phyloP scores from a whole-genome alignment of 2,113 vertebrate genomes.

The Falcunculus frontatus region DNA sequence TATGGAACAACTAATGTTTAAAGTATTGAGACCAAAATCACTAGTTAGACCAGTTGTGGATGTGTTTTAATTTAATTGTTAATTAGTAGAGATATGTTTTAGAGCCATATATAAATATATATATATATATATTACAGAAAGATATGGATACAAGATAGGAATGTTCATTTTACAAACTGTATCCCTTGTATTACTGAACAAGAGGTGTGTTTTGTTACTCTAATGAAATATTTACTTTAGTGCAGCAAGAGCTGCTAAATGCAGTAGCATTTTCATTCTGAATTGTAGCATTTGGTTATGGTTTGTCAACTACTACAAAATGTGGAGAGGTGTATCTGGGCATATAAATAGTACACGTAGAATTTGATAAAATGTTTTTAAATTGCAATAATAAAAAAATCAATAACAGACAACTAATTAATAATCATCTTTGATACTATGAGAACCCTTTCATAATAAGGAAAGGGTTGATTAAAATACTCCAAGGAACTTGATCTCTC shows the following conservation, averaged over 20 bases:
- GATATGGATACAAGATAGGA: conserved; percentile 50
- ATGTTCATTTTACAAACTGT: conserved; percentile 24
- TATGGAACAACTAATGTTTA: conserved; percentile 65
- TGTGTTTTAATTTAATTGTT: conserved; percentile 76
- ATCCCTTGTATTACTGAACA: conserved; percentile 11
- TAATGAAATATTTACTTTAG: background rate
- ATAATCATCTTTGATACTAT: background rate
- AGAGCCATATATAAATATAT: conserved; percentile 61
- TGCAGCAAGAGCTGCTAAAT: conserved; percentile 23
- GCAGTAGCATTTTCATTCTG: conserved; percentile 23
- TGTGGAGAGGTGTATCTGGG: background rate
- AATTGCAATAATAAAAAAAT: background rate
- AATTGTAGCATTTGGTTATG: conserved; percentile 44
- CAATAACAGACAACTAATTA: background rate
- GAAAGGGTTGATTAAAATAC: conserved; percentile 3
- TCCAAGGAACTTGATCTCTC: conserved; percentile 32
- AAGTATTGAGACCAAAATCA: conserved; percentile 74
- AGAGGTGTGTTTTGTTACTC: conserved; percentile 12
- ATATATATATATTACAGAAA: conserved; percentile 70
- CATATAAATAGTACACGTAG: background rate
- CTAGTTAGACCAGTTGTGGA: conserved; percentile 63
- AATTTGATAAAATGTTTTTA: background rate
- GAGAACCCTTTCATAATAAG: conserved; percentile 34
- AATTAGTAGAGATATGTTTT: conserved; percentile 67
- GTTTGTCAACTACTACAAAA: conserved; percentile 15